These are phyloP conservation scores for Habrosyne pyritoides DNA, from an alignment of 2,888 invertebrate genomes.

Conservation along the genomic window DNA sequence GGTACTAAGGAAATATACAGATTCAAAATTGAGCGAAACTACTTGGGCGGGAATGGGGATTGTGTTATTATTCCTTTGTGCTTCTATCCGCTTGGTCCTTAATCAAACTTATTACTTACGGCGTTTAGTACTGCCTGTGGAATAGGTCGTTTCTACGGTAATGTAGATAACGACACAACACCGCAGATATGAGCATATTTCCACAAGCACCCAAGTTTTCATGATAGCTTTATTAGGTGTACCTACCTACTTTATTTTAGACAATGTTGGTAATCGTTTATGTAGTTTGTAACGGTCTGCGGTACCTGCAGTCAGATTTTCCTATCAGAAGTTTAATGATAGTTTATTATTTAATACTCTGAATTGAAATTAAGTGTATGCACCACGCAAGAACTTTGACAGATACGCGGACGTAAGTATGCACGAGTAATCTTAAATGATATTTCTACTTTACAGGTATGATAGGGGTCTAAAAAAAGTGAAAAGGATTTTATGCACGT, in stretches of 20 bases:
- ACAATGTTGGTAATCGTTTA: neutral
- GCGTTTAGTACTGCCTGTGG: conserved; percentile 53
- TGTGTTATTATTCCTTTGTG: conserved; percentile 78
- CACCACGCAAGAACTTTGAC: too few species aligned
- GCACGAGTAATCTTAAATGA: too few species aligned
- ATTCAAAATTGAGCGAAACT: conserved; percentile 57
- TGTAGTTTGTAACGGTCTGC: neutral
- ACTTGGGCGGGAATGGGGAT: conserved; percentile 69
- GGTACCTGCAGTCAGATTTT: too few species aligned
- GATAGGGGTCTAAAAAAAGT: too few species aligned
- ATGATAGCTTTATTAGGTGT: neutral
- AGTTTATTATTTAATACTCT: too few species aligned
- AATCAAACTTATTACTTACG: conserved; percentile 76
- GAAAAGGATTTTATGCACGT: too few species aligned
- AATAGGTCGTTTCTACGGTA: conserved; percentile 48
- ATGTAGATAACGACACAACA: conserved; percentile 41
- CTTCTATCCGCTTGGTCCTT: conserved; percentile 62
- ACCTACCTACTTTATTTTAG: neutral
- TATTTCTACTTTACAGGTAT: too few species aligned
- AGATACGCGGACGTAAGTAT: too few species aligned
- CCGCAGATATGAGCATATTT: conserved; percentile 17
- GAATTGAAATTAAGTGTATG: too few species aligned
- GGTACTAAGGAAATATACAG: conserved; percentile 6
- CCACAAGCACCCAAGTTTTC: conserved; percentile 10
- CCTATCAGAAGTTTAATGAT: too few species aligned